Percentiles rank a stretch among this genome's conserved stretches.
phyloP scores from a whole-genome alignment of 2,888 invertebrate genomes.

The Cetonia aurata region DNA sequence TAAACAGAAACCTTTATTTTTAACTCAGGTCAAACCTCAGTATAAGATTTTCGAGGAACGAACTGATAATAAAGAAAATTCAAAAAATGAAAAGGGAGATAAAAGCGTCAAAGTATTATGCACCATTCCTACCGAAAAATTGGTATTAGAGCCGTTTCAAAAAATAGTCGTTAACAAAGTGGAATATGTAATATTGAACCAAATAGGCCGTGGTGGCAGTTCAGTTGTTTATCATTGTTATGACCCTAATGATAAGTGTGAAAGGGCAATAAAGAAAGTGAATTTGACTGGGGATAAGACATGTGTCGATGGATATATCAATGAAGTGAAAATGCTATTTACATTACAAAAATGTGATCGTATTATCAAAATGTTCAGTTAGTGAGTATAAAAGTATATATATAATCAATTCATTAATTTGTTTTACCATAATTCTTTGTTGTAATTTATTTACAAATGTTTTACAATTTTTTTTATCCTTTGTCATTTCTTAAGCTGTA shows the following conservation, averaged over 20 bases:
- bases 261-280: slow-evolving; percentile 87
- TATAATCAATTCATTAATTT: background rate
- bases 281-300: slow-evolving; percentile 80
- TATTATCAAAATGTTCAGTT: slow-evolving; percentile 88
- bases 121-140: slow-evolving; percentile 25
- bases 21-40: background rate
- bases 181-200: slow-evolving; percentile 79
- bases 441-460: no score
- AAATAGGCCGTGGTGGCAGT: slow-evolving; percentile 90
- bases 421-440: slow-evolving; percentile 12
- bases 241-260: slow-evolving; percentile 70
- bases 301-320: slow-evolving; percentile 83
- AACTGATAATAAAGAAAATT: slow-evolving; percentile 11
- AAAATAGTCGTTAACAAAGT: slow-evolving; percentile 77
- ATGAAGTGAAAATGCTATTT: slow-evolving; percentile 87
- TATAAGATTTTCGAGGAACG: slow-evolving; percentile 1
- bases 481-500: no score
- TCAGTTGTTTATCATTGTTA: slow-evolving; percentile 86
- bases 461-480: no score
- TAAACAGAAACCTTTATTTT: slow-evolving; percentile 21
- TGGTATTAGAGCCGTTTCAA: slow-evolving; percentile 58
- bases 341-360: slow-evolving; percentile 85
- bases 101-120: background rate
- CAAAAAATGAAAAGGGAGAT: slow-evolving; percentile 29
- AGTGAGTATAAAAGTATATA: slow-evolving; percentile 73